Conservation (phyloP, 2,113 vertebrate species). For the Numenius arquata region DNA sequence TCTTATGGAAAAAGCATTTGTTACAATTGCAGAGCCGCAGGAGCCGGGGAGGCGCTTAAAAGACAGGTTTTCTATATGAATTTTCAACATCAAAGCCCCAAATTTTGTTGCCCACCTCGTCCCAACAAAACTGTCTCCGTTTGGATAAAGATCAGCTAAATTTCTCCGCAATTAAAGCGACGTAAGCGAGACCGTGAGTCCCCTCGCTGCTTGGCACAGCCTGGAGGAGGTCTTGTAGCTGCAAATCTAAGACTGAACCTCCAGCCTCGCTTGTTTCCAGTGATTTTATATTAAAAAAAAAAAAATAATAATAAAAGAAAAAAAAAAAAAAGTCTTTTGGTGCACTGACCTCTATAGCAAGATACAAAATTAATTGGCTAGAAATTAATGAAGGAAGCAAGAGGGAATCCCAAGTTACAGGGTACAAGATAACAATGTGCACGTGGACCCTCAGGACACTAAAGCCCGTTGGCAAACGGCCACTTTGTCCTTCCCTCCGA, state of each 20-base stretch:
- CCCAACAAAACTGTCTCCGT: not conserved
- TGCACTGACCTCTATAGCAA: not conserved
- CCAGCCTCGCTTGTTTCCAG: not conserved
- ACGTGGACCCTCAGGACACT: accelerated
- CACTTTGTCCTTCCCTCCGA: not conserved
- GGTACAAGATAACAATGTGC: not conserved
- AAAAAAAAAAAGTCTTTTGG: not conserved
- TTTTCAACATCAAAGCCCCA: accelerated
- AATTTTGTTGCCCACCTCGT: accelerated
- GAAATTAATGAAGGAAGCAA: not conserved
- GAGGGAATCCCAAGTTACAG: not conserved
- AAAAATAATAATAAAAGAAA: too few species aligned
- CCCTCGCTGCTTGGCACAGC: not conserved
- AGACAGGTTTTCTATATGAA: not conserved
- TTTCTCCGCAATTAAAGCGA: not conserved
- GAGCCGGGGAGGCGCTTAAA: accelerated
- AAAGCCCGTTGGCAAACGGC: not conserved
- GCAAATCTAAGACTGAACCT: not conserved
- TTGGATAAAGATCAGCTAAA: accelerated
- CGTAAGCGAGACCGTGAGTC: accelerated
- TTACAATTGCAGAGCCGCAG: not conserved
- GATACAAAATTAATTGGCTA: not conserved
- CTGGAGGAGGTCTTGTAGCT: not conserved
- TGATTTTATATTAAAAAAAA: too few species aligned
- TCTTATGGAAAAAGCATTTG: constrained; percentile 34